These are phyloP conservation scores for Etheostoma nigrum DNA, from an alignment of 2,797 vertebrate genomes.

Conservation along the genomic window DNA sequence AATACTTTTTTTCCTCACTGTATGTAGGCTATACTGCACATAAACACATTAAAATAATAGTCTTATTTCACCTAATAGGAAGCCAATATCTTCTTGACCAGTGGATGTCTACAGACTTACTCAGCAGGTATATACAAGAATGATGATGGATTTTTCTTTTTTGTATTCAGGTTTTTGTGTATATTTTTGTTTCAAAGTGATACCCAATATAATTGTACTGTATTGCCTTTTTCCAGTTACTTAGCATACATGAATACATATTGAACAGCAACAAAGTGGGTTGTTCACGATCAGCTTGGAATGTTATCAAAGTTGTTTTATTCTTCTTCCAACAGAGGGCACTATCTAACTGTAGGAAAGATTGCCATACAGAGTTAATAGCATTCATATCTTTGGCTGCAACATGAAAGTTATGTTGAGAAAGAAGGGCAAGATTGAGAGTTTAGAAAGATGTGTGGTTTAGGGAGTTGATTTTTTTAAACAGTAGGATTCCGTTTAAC, in stretches of 20 bases:
- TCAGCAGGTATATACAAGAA: neutral
- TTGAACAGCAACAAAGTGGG: fast-evolving
- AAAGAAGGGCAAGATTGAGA: neutral
- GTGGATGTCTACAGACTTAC: neutral
- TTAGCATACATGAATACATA: neutral
- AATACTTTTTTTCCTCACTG: too few species aligned
- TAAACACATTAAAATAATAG: neutral
- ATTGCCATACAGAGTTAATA: neutral
- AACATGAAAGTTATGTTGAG: conserved; percentile 4
- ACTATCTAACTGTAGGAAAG: conserved; percentile 5
- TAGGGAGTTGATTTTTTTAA: neutral
- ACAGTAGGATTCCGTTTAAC: too few species aligned
- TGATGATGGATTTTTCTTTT: neutral
- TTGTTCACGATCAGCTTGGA: neutral
- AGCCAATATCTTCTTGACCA: neutral
- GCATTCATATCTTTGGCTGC: neutral
- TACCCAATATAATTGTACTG: neutral
- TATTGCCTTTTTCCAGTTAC: neutral
- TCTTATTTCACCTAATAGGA: neutral
- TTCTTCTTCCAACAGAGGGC: conserved; percentile 61
- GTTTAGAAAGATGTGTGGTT: neutral
- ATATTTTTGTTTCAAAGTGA: neutral
- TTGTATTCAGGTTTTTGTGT: neutral
- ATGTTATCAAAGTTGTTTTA: conserved; percentile 18
- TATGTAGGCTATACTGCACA: neutral